These are phyloP conservation scores for Chesias legatella DNA, from an alignment of 2,888 invertebrate genomes.

Conservation along the genomic window DNA sequence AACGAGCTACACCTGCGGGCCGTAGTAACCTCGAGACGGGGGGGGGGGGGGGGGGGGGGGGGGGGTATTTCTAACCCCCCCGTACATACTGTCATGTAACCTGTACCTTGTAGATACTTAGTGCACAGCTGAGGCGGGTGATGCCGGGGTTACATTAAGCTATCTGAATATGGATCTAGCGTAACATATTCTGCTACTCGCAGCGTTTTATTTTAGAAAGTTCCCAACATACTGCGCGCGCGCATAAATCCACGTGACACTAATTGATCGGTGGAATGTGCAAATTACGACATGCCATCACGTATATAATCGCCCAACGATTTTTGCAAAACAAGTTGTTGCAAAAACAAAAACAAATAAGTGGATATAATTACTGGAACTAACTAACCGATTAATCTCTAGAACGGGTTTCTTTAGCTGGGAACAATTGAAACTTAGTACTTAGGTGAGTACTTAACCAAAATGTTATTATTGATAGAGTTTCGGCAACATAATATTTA, in stretches of 20 bases:
- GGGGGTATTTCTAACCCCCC: conserved; percentile 65
- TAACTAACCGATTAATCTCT: conserved; percentile 24
- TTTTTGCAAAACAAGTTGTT: conserved; percentile 31
- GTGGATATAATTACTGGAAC: conserved; percentile 23
- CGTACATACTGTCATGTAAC: conserved; percentile 20
- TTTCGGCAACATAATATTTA: too few species aligned
- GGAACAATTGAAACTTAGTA: neutral
- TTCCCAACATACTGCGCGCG: conserved; percentile 20
- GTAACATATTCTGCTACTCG: conserved; percentile 17
- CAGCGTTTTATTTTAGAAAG: conserved; percentile 42
- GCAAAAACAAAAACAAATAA: conserved; percentile 24
- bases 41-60: too few species aligned
- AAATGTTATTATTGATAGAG: neutral
- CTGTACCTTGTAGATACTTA: conserved; percentile 34
- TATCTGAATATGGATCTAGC: conserved; percentile 38
- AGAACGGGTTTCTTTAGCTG: conserved; percentile 13
- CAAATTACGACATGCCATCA: conserved; percentile 30
- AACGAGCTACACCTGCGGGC: conserved; percentile 53
- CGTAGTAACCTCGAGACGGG: conserved; percentile 48
- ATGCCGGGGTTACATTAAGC: conserved; percentile 42
- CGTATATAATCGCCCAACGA: conserved; percentile 26
- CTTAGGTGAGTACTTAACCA: too few species aligned
- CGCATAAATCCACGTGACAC: conserved; percentile 24
- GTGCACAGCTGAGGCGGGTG: conserved; percentile 46
- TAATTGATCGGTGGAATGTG: conserved; percentile 26